These are phyloP conservation scores for Gadus macrocephalus DNA, from an alignment of 2,113 vertebrate genomes.

Conservation along the genomic window DNA sequence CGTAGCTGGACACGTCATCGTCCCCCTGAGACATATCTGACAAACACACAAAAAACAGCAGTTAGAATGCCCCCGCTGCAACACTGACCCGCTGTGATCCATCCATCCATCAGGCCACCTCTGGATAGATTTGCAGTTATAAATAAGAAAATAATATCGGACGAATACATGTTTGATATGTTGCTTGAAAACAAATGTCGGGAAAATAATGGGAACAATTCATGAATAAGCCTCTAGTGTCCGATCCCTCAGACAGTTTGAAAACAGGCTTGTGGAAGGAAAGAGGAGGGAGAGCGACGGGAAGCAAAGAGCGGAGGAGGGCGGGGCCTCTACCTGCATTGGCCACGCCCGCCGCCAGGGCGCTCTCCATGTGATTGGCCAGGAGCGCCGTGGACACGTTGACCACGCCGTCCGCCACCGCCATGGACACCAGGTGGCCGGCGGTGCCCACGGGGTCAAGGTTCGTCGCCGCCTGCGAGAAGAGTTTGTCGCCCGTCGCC, in stretches of 20 bases:
- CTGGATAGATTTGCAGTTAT: too few species aligned
- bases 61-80: too few species aligned
- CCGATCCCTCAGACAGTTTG: background rate
- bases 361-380: constrained; percentile 75
- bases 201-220: too few species aligned
- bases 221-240: too few species aligned
- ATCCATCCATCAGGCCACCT: too few species aligned
- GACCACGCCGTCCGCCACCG: constrained; percentile 63
- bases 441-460: constrained; percentile 66
- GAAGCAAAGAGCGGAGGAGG: background rate
- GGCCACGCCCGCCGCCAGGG: constrained; percentile 63
- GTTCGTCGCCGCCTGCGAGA: constrained; percentile 47
- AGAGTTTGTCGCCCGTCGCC: constrained; percentile 62
- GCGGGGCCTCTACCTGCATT: constrained; percentile 53
- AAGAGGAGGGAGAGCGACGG: too few species aligned
- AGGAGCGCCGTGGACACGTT: constrained; percentile 72
- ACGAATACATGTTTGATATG: too few species aligned
- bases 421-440: constrained; percentile 75
- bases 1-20: constrained; percentile 55
- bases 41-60: background rate
- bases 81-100: too few species aligned
- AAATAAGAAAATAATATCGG: too few species aligned
- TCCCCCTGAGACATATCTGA: constrained; percentile 58
- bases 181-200: too few species aligned
- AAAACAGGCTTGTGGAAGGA: background rate